A percentile compares a stretch with the other conserved stretches of the same genome.
These are phyloP conservation scores for Helicoverpa armigera DNA, from an alignment of 1,140 invertebrate genomes.

Conservation along the genomic window DNA sequence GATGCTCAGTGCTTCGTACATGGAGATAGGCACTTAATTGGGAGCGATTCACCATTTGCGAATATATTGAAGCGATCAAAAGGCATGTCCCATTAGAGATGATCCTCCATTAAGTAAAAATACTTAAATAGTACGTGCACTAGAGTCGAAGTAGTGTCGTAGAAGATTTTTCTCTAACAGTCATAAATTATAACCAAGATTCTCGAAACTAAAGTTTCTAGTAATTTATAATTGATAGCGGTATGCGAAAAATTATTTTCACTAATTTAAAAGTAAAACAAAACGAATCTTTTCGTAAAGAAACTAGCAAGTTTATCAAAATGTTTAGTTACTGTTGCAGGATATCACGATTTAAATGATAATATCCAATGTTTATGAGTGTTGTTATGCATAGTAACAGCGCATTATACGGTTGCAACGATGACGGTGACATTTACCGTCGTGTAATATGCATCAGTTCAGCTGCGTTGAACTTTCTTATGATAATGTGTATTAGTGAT, in stretches of 20 bases:
- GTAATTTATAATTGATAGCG: too few species aligned
- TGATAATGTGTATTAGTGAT: constrained; percentile 7
- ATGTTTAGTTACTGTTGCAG: neutral
- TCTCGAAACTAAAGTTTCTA: too few species aligned
- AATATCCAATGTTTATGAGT: constrained; percentile 11
- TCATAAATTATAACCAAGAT: neutral
- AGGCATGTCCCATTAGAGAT: constrained; percentile 15
- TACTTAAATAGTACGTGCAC: neutral
- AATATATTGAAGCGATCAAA: constrained; percentile 45
- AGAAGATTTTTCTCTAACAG: neutral
- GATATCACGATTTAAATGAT: constrained; percentile 31
- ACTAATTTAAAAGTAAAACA: neutral
- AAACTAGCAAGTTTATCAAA: constrained; percentile 2
- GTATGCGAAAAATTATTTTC: neutral
- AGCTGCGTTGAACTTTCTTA: constrained; percentile 16
- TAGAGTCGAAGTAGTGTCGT: neutral
- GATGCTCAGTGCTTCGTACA: constrained; percentile 38
- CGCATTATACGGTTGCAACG: constrained; percentile 27
- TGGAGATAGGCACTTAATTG: constrained; percentile 49
- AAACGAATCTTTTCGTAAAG: neutral
- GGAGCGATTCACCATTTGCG: constrained; percentile 47
- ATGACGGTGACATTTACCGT: constrained; percentile 27
- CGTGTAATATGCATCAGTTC: constrained; percentile 13
- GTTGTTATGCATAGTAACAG: constrained; percentile 34
- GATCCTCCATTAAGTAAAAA: constrained; percentile 10